Evolutionary conservation across 2,113 vertebrate genomes (phyloP), one percentile per base, ranked within the genome.

Genomic region (Raphicerus campestris): DNA sequence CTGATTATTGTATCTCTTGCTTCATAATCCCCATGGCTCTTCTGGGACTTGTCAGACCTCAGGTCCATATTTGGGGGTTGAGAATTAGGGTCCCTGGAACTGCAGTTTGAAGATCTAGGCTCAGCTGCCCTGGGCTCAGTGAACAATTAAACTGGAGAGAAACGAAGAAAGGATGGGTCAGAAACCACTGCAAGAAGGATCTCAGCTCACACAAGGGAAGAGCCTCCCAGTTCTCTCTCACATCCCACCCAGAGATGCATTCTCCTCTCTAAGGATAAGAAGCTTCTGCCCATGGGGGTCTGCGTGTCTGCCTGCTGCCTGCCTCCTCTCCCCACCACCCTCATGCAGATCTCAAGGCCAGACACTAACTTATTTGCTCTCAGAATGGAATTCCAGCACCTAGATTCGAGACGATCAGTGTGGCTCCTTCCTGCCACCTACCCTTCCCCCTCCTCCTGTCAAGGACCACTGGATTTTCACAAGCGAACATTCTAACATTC

Each of bases 1-100:
- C 95, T 93, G 66, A 53, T 87, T 91, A 53, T 87, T 90, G 91
- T 35, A 94, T 28, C 75, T 92, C 89, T 89, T 84, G 95, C 73
- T 90, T 96, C 60, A 2, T 66, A 70, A 92, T 96, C 90, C 49
- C 63, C 24, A 53, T 32, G 32, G 84, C 66, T 84, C 96, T 89
- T 92, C 89, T 75, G 96, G 75, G 90, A 81, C 87, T 66, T 19
- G 7, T 95, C 32, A 93, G 75, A 87, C 63, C 49, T 88, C 92
- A 77, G 77, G 47, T 78, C 83, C 80, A 91, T 75, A 88, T 77
- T 39, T 88, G 32, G n/a, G 61, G 16, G 78, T 56, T 87, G 81
- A 80, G 73, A 93, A 56, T 49, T 10, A 80, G 53, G 55, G n/a
- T 66, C 35, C 63, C n/a, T 60, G 56, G 94, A 83, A 85, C 13